These are phyloP conservation scores for Dermatemys mawii DNA, from an alignment of 2,113 vertebrate genomes.

Conservation along the genomic window DNA sequence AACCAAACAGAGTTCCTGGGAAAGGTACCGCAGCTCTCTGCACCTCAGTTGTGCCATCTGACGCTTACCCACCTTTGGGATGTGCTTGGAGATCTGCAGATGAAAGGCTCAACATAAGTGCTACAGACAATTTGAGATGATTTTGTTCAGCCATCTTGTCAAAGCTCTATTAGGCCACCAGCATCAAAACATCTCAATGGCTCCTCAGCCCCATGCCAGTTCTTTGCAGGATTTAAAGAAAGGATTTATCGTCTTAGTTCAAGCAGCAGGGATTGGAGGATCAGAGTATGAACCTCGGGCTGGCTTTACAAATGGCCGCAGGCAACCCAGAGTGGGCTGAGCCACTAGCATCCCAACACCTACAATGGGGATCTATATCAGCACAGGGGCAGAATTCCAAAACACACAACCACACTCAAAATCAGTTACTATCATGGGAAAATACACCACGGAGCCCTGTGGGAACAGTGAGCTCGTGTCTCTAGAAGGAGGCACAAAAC, in stretches of 20 bases:
- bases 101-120: not conserved
- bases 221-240: not conserved
- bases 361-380: conserved; percentile 47
- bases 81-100: not conserved
- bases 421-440: conserved; percentile 64
- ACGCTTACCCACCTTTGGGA: not conserved
- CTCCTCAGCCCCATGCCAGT: not conserved
- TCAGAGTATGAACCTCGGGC: not conserved
- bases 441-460: not conserved
- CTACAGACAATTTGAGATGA: not conserved
- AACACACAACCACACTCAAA: conserved; percentile 32
- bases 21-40: accelerated
- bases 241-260: not conserved
- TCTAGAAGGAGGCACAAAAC: not conserved
- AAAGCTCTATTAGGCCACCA: not conserved
- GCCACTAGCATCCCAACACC: conserved; percentile 3
- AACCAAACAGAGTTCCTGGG: not conserved
- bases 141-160: not conserved
- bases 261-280: not conserved
- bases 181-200: not conserved
- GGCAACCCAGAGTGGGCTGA: not conserved
- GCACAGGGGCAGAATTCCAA: conserved; percentile 47
- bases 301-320: not conserved
- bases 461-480: not conserved
- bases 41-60: not conserved